A percentile compares a stretch with the other conserved stretches of the same genome.
Evolutionary conservation across 2,113 vertebrate genomes (phyloP).

Genomic region (Rhinoderma darwinii): DNA sequence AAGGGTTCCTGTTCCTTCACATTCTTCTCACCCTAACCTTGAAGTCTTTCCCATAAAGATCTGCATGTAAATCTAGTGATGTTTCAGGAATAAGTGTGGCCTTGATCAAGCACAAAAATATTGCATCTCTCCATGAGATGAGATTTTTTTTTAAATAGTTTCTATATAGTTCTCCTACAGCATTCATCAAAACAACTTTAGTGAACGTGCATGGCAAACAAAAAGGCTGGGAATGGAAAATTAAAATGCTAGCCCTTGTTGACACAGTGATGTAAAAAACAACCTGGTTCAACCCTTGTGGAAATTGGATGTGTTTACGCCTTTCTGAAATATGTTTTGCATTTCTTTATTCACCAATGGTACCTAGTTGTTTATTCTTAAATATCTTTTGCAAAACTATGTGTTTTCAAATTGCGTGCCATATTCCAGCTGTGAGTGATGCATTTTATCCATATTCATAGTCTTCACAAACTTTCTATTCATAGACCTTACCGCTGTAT

Average conservation of each 20-base stretch:
- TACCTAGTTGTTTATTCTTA: constrained; percentile 75
- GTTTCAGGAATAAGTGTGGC: background rate
- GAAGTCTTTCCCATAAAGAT: no score
- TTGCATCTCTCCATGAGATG: no score
- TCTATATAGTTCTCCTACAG: background rate
- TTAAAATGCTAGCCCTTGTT: background rate
- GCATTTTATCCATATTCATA: constrained; percentile 82
- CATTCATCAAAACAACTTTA: background rate
- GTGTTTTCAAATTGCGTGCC: constrained; percentile 76
- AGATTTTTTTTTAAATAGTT: background rate
- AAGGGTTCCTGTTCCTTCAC: no score
- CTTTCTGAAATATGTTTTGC: constrained; percentile 68
- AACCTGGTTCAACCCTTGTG: constrained; percentile 64
- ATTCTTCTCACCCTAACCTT: no score
- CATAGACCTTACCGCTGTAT: constrained; percentile 73
- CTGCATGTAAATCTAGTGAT: background rate
- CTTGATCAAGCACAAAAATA: no score
- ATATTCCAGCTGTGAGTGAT: constrained; percentile 71
- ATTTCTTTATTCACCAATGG: constrained; percentile 67
- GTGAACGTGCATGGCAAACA: background rate
- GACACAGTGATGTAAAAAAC: background rate
- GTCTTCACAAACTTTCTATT: constrained; percentile 82
- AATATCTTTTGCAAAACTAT: constrained; percentile 74
- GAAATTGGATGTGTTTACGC: constrained; percentile 71
- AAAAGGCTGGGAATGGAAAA: no score